Evolutionary conservation across 2,113 vertebrate genomes (phyloP).

Genomic region (Platysteira castanea): DNA sequence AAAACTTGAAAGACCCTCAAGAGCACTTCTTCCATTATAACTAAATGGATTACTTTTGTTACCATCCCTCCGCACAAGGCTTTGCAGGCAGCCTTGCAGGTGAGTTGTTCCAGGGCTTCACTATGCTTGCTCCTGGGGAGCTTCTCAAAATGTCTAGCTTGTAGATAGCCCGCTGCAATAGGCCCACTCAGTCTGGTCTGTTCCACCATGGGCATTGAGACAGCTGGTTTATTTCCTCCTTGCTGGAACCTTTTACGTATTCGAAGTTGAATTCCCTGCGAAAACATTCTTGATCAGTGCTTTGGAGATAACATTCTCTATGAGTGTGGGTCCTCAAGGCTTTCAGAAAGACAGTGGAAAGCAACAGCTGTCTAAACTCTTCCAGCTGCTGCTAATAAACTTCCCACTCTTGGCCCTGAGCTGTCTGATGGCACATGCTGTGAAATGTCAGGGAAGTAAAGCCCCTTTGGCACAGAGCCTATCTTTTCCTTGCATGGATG

Average conservation of each 20-base stretch:
- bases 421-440: not conserved
- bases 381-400: not conserved
- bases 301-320: not conserved
- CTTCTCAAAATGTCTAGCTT: not conserved
- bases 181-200: not conserved
- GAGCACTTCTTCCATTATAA: not conserved
- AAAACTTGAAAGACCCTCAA: not conserved
- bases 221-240: not conserved
- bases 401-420: not conserved
- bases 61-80: fast-evolving
- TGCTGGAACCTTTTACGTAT: not conserved
- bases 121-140: fast-evolving
- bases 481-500: not conserved
- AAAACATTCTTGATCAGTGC: not conserved
- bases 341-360: not conserved
- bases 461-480: not conserved
- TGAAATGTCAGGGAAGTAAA: not conserved
- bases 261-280: not conserved
- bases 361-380: constrained; percentile 24
- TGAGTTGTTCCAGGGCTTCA: not conserved
- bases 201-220: not conserved
- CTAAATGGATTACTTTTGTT: not conserved
- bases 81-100: not conserved
- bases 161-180: not conserved
- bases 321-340: not conserved